phyloP scores from a whole-genome alignment of 2,113 vertebrate genomes.

The Charadrius vociferus region DNA sequence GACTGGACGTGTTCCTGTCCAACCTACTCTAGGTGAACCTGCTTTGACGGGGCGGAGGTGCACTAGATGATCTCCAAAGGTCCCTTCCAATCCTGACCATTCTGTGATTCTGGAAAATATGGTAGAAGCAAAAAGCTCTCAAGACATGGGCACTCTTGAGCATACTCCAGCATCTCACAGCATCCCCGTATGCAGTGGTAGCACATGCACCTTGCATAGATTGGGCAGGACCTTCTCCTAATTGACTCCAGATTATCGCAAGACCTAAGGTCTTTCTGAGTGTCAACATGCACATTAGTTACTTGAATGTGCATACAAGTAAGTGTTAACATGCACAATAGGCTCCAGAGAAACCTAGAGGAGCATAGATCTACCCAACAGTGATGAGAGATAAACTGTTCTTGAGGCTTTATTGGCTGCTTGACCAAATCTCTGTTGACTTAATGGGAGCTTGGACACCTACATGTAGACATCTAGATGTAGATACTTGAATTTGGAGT shows the following conservation, averaged over 20 bases:
- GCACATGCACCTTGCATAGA: not conserved
- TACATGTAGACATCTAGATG: not conserved
- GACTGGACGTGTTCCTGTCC: no score
- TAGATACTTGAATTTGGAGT: not conserved
- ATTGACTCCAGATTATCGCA: not conserved
- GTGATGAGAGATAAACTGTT: not conserved
- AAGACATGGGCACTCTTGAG: not conserved
- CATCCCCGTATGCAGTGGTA: not conserved
- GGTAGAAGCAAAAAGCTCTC: not conserved
- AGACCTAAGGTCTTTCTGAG: not conserved
- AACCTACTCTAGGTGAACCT: no score
- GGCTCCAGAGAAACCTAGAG: not conserved
- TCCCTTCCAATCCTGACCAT: no score
- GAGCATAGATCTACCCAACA: not conserved
- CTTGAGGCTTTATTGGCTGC: not conserved
- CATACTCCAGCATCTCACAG: not conserved
- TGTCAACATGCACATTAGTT: not conserved
- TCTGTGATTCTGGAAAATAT: not conserved
- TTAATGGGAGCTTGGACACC: not conserved
- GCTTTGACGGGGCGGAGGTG: no score
- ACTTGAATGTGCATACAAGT: not conserved
- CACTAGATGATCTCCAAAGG: no score
- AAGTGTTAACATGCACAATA: not conserved
- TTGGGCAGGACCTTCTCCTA: not conserved
- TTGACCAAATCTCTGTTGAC: not conserved